Base-by-base conservation (phyloP, 2,888 invertebrate species). In the Thelaira solivaga region DNA sequence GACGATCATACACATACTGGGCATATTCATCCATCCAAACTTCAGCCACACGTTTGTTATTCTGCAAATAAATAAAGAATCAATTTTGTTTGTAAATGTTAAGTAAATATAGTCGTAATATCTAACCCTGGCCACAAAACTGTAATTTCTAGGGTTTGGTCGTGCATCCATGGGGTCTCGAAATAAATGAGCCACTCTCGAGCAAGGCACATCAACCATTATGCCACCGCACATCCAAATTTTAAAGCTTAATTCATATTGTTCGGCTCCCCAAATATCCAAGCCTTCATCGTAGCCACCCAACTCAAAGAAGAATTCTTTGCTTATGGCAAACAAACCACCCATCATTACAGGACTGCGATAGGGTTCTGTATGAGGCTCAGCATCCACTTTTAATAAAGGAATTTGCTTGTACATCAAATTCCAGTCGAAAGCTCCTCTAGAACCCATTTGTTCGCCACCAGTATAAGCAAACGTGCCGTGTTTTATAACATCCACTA, bases 11-110 rank as follows among this genome's bases (percentile, higher is more conserved):
- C 68, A 98, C 87, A 86, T 93, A 94, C 83, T 97, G 92, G 0
- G 95, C 95, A 87, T 97, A 98, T 85, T 98, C 97, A 86, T 98
- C 98, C 97, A 98, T 98, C 98, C 98, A 98, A 1, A 98, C 97
- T 34, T 81, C 81, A 0, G 97, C 97, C 0, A 97, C 97, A 77
- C 97, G 92, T 31, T 94, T 92, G 88, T 96, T 96, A 89, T 97
- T 97, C 94, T 95, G 43, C 6, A 71, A 34, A 51, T 11, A 26
- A 8, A n/a, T n/a, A n/a, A n/a, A n/a, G n/a, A n/a, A n/a, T n/a
- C n/a, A n/a, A n/a, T n/a, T n/a, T n/a, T n/a, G n/a, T n/a, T n/a
- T n/a, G n/a, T n/a, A n/a, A n/a, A n/a, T n/a, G n/a, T n/a, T n/a
- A n/a, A n/a, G n/a, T n/a, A n/a, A n/a, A n/a, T n/a, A n/a, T n/a